Percentiles rank a stretch among this genome's conserved stretches.
phyloP scores from a whole-genome alignment of 2,113 vertebrate genomes.

The Microcebus lehilahytsara region DNA sequence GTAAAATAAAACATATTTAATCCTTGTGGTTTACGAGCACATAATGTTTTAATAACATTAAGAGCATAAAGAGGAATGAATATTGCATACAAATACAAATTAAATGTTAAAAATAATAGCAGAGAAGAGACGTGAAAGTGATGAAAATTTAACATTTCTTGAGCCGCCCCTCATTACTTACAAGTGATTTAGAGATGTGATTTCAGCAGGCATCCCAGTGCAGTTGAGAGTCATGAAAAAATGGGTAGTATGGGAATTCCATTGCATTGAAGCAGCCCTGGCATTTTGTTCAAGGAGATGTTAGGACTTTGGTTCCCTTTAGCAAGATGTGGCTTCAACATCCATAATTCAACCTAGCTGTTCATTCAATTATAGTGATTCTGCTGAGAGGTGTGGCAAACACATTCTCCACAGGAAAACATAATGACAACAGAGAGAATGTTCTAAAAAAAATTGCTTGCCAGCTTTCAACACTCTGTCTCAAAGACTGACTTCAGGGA shows the following conservation, averaged over 20 bases:
- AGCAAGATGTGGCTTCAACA: not conserved
- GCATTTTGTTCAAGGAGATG: not conserved
- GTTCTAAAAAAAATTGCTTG: not conserved
- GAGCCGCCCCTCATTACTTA: not conserved
- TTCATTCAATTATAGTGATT: slow-evolving; percentile 32
- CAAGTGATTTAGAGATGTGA: not conserved
- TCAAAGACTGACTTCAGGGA: not conserved
- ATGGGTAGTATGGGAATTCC: not conserved
- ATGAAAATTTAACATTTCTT: not conserved
- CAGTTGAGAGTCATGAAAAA: not conserved
- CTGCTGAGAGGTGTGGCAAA: not conserved
- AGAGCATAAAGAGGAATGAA: not conserved
- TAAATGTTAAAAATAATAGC: slow-evolving; percentile 10
- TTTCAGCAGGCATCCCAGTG: fast-evolving
- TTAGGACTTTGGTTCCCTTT: not conserved
- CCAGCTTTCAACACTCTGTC: not conserved
- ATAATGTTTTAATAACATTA: not conserved
- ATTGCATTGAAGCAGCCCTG: not conserved
- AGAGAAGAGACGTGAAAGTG: not conserved
- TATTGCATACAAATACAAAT: not conserved
- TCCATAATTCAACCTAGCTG: slow-evolving; percentile 23
- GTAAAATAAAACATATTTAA: not conserved
- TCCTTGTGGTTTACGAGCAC: not conserved
- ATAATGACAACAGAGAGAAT: not conserved
- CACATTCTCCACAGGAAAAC: not conserved